A percentile compares a stretch with the other conserved stretches of the same genome.
These are phyloP conservation scores for Lithophane ornitopus DNA, from an alignment of 2,888 invertebrate genomes.

Conservation along the genomic window DNA sequence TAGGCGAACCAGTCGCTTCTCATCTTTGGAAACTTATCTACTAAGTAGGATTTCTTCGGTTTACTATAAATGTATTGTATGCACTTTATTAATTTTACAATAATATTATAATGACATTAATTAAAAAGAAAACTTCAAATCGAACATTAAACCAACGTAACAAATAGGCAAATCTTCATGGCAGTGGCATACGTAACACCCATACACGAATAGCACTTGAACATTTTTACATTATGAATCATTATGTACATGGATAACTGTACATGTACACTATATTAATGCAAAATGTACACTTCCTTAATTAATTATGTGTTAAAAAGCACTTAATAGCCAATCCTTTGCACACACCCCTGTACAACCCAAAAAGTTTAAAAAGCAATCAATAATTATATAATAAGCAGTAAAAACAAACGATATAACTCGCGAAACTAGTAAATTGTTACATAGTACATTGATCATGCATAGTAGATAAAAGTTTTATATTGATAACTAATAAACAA, in stretches of 20 bases:
- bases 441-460: constrained; percentile 67
- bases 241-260: constrained; percentile 82
- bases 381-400: constrained; percentile 66
- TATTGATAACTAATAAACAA: constrained; percentile 67
- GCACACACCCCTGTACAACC: constrained; percentile 71
- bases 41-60: constrained; percentile 75
- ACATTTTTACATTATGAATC: constrained; percentile 83
- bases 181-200: constrained; percentile 87
- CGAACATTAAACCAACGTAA: constrained; percentile 59
- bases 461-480: constrained; percentile 67
- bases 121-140: constrained; percentile 61
- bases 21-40: constrained; percentile 74
- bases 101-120: constrained; percentile 57
- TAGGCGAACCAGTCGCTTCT: constrained; percentile 82
- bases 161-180: constrained; percentile 70
- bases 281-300: constrained; percentile 88
- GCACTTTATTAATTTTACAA: constrained; percentile 56
- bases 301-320: constrained; percentile 84
- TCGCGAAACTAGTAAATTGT: constrained; percentile 67
- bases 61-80: constrained; percentile 70
- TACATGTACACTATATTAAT: constrained; percentile 84
- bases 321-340: constrained; percentile 83
- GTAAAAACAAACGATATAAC: constrained; percentile 60
- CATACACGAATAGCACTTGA: constrained; percentile 86
- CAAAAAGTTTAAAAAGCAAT: constrained; percentile 69